Evolutionary conservation across 2,888 invertebrate species (phyloP).

Genomic region (Athrips mouffetella): DNA sequence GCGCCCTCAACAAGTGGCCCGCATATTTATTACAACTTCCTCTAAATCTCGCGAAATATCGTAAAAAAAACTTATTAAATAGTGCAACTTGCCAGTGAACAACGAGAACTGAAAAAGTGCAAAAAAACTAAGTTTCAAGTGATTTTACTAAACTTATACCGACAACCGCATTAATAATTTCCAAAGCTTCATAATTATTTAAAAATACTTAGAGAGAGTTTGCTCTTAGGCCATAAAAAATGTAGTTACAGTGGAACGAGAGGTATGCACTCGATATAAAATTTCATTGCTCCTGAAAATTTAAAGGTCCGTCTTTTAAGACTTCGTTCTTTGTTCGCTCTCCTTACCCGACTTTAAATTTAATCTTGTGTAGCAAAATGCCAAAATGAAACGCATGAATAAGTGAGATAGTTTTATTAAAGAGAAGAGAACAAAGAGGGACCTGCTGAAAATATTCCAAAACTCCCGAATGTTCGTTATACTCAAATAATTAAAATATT

Average conservation of each 20-base stretch:
- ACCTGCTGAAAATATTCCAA: too few relatives aligned
- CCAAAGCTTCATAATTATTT: neutral
- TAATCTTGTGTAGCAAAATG: too few relatives aligned
- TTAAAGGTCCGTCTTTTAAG: neutral
- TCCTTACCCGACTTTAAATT: too few relatives aligned
- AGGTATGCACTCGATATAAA: constrained; percentile 1
- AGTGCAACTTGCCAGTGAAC: neutral
- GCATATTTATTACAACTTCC: constrained; percentile 32
- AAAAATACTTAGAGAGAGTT: neutral
- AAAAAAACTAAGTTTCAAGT: neutral
- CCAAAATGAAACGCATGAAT: too few relatives aligned
- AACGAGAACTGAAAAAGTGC: constrained; percentile 24
- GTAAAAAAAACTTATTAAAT: constrained; percentile 20
- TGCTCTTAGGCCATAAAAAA: neutral
- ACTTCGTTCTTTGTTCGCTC: constrained; percentile 1
- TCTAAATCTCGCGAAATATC: constrained; percentile 21
- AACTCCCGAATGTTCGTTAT: too few relatives aligned
- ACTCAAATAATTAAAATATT: too few relatives aligned
- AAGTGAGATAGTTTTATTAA: too few relatives aligned
- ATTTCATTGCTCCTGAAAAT: constrained; percentile 5
- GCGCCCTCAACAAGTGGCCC: constrained; percentile 62
- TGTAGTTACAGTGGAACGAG: neutral
- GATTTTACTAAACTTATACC: neutral
- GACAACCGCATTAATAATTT: neutral
- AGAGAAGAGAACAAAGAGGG: too few relatives aligned